Percentiles rank a stretch among this genome's conserved stretches.
Evolutionary conservation across 2,888 invertebrate genomes (phyloP).

Genomic region (Apamea anceps): DNA sequence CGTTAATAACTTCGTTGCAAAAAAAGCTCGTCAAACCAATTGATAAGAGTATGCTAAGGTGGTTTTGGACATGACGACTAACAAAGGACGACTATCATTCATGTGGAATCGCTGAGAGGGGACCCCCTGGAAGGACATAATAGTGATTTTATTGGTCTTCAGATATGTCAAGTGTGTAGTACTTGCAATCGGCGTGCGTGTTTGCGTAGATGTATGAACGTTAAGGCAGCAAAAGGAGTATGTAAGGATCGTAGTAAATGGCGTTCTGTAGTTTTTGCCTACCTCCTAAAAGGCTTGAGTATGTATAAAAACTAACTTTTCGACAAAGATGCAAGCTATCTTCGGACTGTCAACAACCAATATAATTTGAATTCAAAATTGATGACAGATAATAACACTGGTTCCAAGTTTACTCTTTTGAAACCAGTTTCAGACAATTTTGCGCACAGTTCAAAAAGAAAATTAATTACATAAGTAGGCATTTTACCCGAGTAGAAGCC

Average conservation of each 20-base stretch:
- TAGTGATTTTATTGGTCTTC: neutral
- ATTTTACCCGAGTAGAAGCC: too few species aligned
- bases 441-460: too few species aligned
- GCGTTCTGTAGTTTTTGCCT: neutral
- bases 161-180: neutral
- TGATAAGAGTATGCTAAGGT: too few species aligned
- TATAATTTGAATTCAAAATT: neutral
- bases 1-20: too few species aligned
- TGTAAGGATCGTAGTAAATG: conserved; percentile 3
- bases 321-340: neutral
- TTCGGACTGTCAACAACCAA: neutral
- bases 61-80: too few species aligned
- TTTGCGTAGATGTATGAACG: conserved; percentile 5
- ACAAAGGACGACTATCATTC: too few species aligned
- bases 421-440: too few species aligned
- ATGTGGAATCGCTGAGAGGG: too few species aligned
- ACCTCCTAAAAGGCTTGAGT: neutral
- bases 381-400: neutral
- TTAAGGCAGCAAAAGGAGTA: neutral
- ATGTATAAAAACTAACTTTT: neutral
- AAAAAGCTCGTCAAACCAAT: too few species aligned
- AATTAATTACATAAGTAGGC: too few species aligned
- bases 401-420: neutral
- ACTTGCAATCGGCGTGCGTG: neutral
- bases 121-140: too few species aligned